Evolutionary conservation across 2,888 invertebrate species (phyloP).

Genomic region (Agelastica alni): DNA sequence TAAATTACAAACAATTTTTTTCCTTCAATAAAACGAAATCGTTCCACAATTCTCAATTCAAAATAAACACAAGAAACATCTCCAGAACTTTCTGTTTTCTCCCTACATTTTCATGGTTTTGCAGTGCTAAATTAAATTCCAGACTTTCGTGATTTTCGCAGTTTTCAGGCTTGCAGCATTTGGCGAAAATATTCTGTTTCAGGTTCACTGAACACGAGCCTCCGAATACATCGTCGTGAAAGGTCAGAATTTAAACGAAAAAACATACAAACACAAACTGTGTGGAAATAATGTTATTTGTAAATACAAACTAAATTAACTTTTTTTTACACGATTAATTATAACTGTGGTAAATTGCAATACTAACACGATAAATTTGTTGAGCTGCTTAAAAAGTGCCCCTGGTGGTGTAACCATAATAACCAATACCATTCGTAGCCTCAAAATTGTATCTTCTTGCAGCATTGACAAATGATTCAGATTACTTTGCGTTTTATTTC

Average conservation of each 20-base stretch:
- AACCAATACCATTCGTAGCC: too few relatives aligned
- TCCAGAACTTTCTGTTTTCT: constrained; percentile 8
- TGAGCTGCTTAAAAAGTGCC: too few relatives aligned
- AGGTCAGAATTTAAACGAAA: background rate
- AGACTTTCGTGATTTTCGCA: constrained; percentile 11
- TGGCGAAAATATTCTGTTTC: constrained; percentile 3
- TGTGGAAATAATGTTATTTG: too few relatives aligned
- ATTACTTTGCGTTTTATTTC: too few relatives aligned
- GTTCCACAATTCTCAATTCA: constrained; percentile 1
- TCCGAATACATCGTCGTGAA: background rate
- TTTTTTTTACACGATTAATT: too few relatives aligned
- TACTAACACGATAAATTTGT: too few relatives aligned
- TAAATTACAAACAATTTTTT: constrained; percentile 4
- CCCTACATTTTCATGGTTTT: constrained; percentile 9
- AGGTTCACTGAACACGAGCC: constrained; percentile 2
- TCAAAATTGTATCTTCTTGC: too few relatives aligned
- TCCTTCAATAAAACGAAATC: constrained; percentile 1
- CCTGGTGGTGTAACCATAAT: too few relatives aligned
- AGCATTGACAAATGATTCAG: too few relatives aligned
- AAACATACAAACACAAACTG: too few relatives aligned
- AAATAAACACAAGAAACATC: constrained; percentile 10
- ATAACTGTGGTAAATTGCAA: too few relatives aligned
- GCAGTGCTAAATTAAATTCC: constrained; percentile 8
- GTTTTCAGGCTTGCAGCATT: constrained; percentile 3
- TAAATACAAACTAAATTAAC: too few relatives aligned